phyloP scores from a whole-genome alignment of 23 tunicate species.

The Pegea sp. region DNA sequence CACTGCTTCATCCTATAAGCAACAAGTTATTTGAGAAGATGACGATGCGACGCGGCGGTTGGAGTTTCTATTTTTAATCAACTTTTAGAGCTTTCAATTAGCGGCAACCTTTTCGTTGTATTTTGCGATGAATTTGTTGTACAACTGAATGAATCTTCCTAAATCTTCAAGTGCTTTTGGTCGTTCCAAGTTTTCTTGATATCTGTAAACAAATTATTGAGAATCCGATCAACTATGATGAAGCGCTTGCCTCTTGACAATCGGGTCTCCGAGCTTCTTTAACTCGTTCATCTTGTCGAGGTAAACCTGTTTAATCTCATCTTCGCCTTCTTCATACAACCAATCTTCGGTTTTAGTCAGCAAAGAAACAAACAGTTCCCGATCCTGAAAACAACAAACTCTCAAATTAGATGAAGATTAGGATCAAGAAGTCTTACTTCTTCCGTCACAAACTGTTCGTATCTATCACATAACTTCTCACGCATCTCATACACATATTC shows the following conservation, averaged over 20 bases:
- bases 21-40: not conserved
- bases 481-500: conserved; percentile 89
- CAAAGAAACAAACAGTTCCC: conserved; percentile 7
- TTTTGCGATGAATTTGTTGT: conserved; percentile 30
- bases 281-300: conserved; percentile 18
- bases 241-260: conserved; percentile 21
- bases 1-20: conserved; percentile 45
- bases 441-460: conserved; percentile 42
- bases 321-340: conserved; percentile 88
- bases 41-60: no score
- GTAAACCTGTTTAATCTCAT: conserved; percentile 53
- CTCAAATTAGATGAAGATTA: not conserved
- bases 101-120: conserved; percentile 43
- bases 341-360: conserved; percentile 63
- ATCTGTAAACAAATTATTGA: not conserved
- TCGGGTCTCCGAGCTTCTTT: conserved; percentile 40
- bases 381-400: conserved; percentile 12
- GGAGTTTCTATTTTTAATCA: not conserved
- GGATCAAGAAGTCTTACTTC: conserved; percentile 12
- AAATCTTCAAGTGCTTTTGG: conserved; percentile 55
- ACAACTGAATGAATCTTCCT: conserved; percentile 30
- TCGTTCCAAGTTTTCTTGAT: conserved; percentile 16
- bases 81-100: not conserved
- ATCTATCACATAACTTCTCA: conserved; percentile 27
- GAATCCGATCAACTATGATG: not conserved